Conservation (phyloP, 53 echinoderm and acorn worm species). For the Apostichopus leukothele region DNA sequence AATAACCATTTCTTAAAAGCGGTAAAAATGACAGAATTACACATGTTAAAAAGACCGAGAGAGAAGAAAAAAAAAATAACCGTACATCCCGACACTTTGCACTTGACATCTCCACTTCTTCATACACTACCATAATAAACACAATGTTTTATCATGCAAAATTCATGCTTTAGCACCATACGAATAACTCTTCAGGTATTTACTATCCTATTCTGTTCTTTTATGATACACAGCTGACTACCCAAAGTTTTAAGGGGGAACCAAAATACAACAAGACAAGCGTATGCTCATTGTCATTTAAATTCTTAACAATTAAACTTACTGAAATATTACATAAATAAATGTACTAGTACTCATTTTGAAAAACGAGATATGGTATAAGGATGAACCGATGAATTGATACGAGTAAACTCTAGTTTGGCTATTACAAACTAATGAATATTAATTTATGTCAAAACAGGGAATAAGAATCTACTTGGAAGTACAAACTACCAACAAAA, state of each 20-base stretch:
- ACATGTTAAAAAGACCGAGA: not conserved
- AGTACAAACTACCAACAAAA: too few species aligned
- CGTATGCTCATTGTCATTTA: not conserved
- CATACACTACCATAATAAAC: not conserved
- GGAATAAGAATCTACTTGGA: too few species aligned
- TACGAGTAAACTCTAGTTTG: too few species aligned
- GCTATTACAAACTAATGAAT: too few species aligned
- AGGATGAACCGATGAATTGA: too few species aligned
- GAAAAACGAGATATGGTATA: too few species aligned
- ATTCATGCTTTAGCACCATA: not conserved
- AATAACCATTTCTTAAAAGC: slow-evolving; percentile 5
- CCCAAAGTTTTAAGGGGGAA: too few species aligned
- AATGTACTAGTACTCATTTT: not conserved
- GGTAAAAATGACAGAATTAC: slow-evolving; percentile 23
- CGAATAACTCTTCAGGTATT: not conserved
- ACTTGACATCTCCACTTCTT: not conserved
- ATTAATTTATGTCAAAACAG: too few species aligned
- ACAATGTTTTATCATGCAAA: not conserved
- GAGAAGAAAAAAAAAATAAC: not conserved
- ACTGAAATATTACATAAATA: not conserved
- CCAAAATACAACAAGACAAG: too few species aligned
- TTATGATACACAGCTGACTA: too few species aligned
- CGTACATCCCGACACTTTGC: not conserved
- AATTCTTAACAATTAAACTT: not conserved
- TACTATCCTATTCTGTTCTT: too few species aligned